These are phyloP conservation scores for Pangasius macronema DNA, from an alignment of 2,797 vertebrate species.

Conservation along the genomic window DNA sequence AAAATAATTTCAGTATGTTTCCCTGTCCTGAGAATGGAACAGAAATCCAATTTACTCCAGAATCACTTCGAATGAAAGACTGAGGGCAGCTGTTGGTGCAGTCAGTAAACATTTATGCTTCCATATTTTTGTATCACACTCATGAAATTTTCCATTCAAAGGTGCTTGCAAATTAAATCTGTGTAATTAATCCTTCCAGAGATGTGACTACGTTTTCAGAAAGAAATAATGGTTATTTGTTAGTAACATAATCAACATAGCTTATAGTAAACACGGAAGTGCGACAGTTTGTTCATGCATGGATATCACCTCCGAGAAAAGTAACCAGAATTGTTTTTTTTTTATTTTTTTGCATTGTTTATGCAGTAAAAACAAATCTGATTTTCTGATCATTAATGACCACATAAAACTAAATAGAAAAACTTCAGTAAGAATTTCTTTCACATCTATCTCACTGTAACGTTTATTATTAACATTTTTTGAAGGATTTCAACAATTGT, in stretches of 20 bases:
- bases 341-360: neutral
- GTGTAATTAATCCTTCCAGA: neutral
- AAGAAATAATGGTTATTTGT: slow-evolving; percentile 7
- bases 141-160: slow-evolving; percentile 15
- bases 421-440: neutral
- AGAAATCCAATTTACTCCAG: slow-evolving; percentile 12
- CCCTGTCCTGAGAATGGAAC: neutral
- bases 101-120: slow-evolving; percentile 13
- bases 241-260: neutral
- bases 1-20: slow-evolving; percentile 15
- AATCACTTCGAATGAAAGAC: slow-evolving; percentile 10
- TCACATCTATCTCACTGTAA: neutral
- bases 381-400: slow-evolving; percentile 3
- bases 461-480: neutral
- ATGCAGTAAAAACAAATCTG: neutral
- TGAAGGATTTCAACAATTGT: neutral
- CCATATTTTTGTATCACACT: neutral
- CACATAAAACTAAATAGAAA: neutral
- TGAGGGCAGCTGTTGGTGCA: slow-evolving; percentile 10
- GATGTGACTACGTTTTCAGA: neutral
- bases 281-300: neutral
- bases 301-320: neutral
- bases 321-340: neutral
- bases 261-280: slow-evolving; percentile 3
- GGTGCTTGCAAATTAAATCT: slow-evolving; percentile 6